Percentiles rank a stretch among this genome's conserved stretches.
These are phyloP conservation scores for Sebastes elongatus DNA, from an alignment of 2,797 vertebrate genomes.

Conservation along the genomic window DNA sequence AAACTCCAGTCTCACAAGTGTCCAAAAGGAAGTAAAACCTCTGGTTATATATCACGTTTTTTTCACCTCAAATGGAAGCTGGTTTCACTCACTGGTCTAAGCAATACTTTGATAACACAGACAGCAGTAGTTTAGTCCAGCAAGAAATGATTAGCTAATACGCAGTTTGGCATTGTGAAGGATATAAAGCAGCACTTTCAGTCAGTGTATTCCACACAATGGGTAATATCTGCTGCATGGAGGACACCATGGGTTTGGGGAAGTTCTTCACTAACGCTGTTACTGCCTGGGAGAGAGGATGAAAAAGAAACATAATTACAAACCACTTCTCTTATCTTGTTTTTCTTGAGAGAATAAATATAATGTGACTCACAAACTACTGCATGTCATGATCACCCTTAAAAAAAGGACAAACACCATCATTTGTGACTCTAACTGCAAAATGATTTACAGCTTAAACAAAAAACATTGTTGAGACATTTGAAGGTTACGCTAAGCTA, in stretches of 20 bases:
- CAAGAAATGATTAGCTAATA: background rate
- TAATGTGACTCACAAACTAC: background rate
- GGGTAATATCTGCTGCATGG: constrained; percentile 98
- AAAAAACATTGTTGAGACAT: background rate
- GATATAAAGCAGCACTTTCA: constrained; percentile 99
- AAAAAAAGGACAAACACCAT: background rate
- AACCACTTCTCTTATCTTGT: no score
- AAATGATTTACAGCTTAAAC: background rate
- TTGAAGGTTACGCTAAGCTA: background rate
- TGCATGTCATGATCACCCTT: background rate
- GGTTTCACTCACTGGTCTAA: background rate
- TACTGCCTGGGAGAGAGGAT: constrained; percentile 85
- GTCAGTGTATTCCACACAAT: constrained; percentile 98
- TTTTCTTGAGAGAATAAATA: no score
- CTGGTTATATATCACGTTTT: background rate
- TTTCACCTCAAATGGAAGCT: background rate
- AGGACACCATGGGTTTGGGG: constrained; percentile 96
- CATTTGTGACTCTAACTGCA: background rate
- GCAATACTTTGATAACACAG: background rate
- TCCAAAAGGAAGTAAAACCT: background rate
- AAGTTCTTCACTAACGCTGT: constrained; percentile 98
- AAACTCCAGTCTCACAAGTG: background rate
- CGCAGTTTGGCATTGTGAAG: constrained; percentile 61
- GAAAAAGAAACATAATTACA: background rate
- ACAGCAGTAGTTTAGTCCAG: background rate